phyloP scores from a whole-genome alignment of 64 coral and sea anemone species.

The Anthopleura sola region DNA sequence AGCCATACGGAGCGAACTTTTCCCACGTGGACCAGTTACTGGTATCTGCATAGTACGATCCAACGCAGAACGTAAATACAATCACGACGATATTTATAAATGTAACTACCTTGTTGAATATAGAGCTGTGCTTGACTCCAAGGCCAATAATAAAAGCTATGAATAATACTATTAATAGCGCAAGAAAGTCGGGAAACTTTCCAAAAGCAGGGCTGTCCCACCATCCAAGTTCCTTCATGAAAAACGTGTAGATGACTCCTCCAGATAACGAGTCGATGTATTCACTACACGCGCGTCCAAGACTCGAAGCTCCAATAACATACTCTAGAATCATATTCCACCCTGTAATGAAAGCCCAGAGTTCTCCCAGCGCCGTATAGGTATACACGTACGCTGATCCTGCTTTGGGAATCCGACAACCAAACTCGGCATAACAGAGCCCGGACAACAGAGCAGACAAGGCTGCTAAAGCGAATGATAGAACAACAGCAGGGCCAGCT shows the following conservation, averaged over 20 bases:
- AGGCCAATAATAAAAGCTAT: not conserved
- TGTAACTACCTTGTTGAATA: constrained; percentile 29
- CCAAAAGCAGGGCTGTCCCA: constrained; percentile 26
- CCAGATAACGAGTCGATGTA: constrained; percentile 35
- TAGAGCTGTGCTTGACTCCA: constrained; percentile 24
- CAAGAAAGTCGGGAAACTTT: constrained; percentile 35
- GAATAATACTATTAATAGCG: constrained; percentile 9
- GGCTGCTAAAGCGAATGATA: constrained; percentile 37
- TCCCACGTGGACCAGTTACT: constrained; percentile 49
- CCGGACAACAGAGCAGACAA: constrained; percentile 29
- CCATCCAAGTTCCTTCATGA: not conserved
- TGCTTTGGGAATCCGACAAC: constrained; percentile 47
- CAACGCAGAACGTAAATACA: constrained; percentile 40
- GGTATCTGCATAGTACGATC: constrained; percentile 42
- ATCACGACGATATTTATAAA: constrained; percentile 33
- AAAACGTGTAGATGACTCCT: constrained; percentile 27
- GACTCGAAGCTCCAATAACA: constrained; percentile 22
- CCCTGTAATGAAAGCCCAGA: constrained; percentile 45
- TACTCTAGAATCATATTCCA: constrained; percentile 64
- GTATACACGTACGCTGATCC: constrained; percentile 49
- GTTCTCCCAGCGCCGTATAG: constrained; percentile 24
- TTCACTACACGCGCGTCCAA: constrained; percentile 32
- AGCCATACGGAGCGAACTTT: constrained; percentile 50
- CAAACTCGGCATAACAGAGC: constrained; percentile 55
- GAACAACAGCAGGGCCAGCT: constrained; percentile 26